These are phyloP conservation scores for Drosophila nikananu DNA, from an alignment of 1,140 invertebrate species.

Conservation along the genomic window DNA sequence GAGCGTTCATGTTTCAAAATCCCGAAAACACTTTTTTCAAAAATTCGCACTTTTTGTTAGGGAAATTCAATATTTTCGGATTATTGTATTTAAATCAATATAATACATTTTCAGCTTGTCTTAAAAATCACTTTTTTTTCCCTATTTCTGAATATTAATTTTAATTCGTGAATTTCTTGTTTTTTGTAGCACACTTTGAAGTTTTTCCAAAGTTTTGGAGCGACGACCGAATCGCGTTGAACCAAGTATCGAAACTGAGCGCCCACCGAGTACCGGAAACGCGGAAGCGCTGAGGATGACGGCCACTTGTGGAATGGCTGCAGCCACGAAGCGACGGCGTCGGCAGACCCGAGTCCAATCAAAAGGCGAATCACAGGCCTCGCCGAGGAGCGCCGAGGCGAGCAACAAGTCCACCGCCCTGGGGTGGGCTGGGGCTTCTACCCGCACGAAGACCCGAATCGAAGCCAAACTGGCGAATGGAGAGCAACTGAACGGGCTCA, in stretches of 20 bases:
- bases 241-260: conserved; percentile 60
- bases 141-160: neutral
- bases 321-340: conserved; percentile 39
- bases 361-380: conserved; percentile 73
- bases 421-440: conserved; percentile 48
- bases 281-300: conserved; percentile 68
- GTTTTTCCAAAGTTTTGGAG: conserved; percentile 11
- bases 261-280: conserved; percentile 72
- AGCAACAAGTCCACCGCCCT: conserved; percentile 45
- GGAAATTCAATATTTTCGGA: neutral
- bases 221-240: conserved; percentile 47
- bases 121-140: neutral
- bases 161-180: neutral
- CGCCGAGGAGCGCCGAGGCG: conserved; percentile 36
- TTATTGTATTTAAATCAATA: neutral
- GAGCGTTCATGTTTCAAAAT: neutral
- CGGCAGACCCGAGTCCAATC: conserved; percentile 33
- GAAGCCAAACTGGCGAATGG: conserved; percentile 62
- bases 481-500: conserved; percentile 64
- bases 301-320: conserved; percentile 82
- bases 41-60: conserved; percentile 23
- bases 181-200: conserved; percentile 9
- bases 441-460: conserved; percentile 51
- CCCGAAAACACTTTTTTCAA: conserved; percentile 30
- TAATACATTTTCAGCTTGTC: neutral